phyloP scores from a whole-genome alignment of 2,888 invertebrate genomes.

The Pelosia muscerda region DNA sequence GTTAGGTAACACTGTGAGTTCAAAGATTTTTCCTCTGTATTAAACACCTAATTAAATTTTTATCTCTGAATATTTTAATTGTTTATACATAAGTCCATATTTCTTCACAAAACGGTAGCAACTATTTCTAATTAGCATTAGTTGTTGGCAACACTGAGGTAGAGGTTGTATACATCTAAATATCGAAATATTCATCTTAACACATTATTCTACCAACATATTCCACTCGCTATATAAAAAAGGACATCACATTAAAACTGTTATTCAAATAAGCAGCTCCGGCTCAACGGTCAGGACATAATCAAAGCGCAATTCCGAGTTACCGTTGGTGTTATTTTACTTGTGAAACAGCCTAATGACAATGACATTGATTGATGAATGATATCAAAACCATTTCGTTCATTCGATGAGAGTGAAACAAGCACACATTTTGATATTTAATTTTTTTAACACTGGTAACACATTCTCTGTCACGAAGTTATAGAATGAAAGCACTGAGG shows the following conservation, averaged over 20 bases:
- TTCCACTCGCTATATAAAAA: constrained; percentile 20
- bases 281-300: constrained; percentile 6
- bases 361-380: constrained; percentile 35
- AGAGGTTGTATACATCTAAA: neutral
- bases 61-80: no score
- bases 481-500: neutral
- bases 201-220: constrained; percentile 6
- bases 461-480: neutral
- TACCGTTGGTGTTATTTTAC: constrained; percentile 57
- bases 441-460: constrained; percentile 11
- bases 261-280: constrained; percentile 36
- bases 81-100: no score
- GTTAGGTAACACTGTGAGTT: no score
- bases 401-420: constrained; percentile 35
- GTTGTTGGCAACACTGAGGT: neutral
- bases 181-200: neutral
- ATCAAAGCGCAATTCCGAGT: neutral
- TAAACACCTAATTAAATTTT: no score
- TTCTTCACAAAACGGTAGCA: no score
- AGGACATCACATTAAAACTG: constrained; percentile 36
- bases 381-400: constrained; percentile 34
- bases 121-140: neutral
- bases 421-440: constrained; percentile 31
- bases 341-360: constrained; percentile 58
- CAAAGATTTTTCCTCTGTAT: no score